Evolutionary conservation across 2,113 vertebrate species (phyloP).

Genomic region (Lycocorax pyrrhopterus): DNA sequence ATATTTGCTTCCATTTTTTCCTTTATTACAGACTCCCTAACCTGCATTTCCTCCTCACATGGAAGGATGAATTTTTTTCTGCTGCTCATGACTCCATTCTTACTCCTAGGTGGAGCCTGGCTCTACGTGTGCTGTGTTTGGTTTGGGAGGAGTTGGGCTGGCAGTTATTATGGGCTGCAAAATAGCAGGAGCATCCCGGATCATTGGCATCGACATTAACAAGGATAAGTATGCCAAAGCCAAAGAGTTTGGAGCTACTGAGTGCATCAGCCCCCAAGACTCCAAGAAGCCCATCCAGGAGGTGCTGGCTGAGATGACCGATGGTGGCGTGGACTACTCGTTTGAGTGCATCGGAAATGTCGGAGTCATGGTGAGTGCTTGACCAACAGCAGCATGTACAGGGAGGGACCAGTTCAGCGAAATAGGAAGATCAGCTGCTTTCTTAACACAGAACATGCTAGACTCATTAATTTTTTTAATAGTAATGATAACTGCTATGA

Average conservation of each 20-base stretch:
- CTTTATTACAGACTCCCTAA: neutral
- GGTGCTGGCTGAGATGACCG: slow-evolving; percentile 73
- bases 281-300: slow-evolving; percentile 78
- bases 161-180: slow-evolving; percentile 81
- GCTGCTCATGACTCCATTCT: neutral
- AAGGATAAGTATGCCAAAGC: slow-evolving; percentile 77
- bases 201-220: slow-evolving; percentile 78
- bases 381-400: rapidly evolving
- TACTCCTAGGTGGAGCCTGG: slow-evolving; percentile 74
- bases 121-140: slow-evolving; percentile 77
- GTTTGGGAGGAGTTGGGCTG: slow-evolving; percentile 79
- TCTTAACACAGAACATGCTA: neutral
- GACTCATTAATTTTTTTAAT: neutral
- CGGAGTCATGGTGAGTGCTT: slow-evolving; percentile 74
- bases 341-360: slow-evolving; percentile 83
- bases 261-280: slow-evolving; percentile 76
- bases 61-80: neutral
- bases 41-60: neutral
- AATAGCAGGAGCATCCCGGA: slow-evolving; percentile 74
- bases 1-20: neutral
- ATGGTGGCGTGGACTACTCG: slow-evolving; percentile 79
- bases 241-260: slow-evolving; percentile 77
- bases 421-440: neutral
- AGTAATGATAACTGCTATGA: neutral
- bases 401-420: neutral